phyloP scores from a whole-genome alignment of 2,888 invertebrate genomes.

The Eupelmus urozonus region DNA sequence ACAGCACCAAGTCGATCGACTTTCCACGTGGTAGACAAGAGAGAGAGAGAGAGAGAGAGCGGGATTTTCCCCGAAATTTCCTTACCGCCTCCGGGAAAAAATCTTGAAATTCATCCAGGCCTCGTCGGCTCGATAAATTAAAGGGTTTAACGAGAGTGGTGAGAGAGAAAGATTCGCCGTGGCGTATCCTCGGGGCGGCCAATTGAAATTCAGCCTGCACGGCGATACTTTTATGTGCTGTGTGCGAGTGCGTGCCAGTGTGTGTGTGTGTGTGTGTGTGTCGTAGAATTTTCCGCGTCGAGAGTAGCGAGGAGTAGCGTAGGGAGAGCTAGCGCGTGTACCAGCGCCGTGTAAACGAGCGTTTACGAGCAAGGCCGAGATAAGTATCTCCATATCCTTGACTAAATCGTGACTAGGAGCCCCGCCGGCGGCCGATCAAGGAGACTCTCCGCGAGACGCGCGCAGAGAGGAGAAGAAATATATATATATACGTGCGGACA shows the following conservation, averaged over 20 bases:
- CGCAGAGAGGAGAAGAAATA: background rate
- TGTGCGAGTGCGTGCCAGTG: no score
- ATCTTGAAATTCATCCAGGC: slow-evolving; percentile 37
- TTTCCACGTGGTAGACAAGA: slow-evolving; percentile 4
- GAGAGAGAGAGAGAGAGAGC: no score
- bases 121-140: slow-evolving; percentile 31
- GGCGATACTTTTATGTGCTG: background rate
- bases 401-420: slow-evolving; percentile 76
- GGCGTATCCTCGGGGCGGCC: slow-evolving; percentile 11
- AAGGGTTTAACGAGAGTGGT: background rate
- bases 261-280: no score
- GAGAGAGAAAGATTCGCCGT: background rate
- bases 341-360: slow-evolving; percentile 69
- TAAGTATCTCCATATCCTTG: slow-evolving; percentile 76
- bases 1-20: slow-evolving; percentile 22
- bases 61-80: slow-evolving; percentile 23
- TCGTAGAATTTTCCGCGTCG: slow-evolving; percentile 62
- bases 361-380: slow-evolving; percentile 74
- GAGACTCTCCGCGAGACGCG: slow-evolving; percentile 18
- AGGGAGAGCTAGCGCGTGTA: background rate
- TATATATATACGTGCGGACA: background rate
- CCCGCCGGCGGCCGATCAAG: slow-evolving; percentile 62
- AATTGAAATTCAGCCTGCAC: slow-evolving; percentile 46
- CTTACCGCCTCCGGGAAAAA: slow-evolving; percentile 30
- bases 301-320: background rate